Evolutionary conservation across 2,797 vertebrate genomes (phyloP), one percentile per base, ranked within the genome.

Genomic region (Chloroceryle inda): DNA sequence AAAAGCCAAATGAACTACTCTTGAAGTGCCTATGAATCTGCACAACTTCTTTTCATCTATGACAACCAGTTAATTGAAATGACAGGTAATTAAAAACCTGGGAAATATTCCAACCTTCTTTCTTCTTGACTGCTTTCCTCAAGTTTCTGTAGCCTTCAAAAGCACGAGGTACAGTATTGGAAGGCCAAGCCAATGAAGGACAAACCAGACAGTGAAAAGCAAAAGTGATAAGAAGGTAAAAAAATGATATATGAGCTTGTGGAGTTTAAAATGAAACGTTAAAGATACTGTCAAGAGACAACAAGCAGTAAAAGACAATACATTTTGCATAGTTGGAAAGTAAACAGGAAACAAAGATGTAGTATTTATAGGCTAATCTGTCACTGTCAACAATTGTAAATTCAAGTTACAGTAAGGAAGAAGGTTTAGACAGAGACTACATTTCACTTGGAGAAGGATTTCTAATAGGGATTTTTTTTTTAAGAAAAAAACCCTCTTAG

Each of bases 101-200:
- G 96, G 94, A 97, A 97, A 97, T 97, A 97, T 98, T 98, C 99
- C 98, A 99, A 99, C 99, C 99, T 99, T 99, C 97, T 95, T 84
- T 98, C 98, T 95, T 98, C 98, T 92, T 98, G 98, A 98, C 95
- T 98, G 98, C 95, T 98, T 98, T 99, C 98, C 97, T 99, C 98
- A 97, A 98, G 98, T 97, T 98, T 99, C 98, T 98, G 99, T 96
- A 99, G 99, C 99, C 99, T 99, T 99, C 97, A 95, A 98, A 98
- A 98, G 97, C 98, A 97, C 98, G 97, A 98, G 95, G 98, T 97
- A 98, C 98, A 98, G 97, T 98, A 98, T 98, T 98, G 98, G 98
- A 97, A 98, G 98, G 97, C 97, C 98, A 98, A 98, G 98, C 97
- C 98, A 98, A 98, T 98, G 98, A 98, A 97, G 98, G 97, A 98